phyloP scores from a whole-genome alignment of 2,888 invertebrate species.

The Smittia sp. region DNA sequence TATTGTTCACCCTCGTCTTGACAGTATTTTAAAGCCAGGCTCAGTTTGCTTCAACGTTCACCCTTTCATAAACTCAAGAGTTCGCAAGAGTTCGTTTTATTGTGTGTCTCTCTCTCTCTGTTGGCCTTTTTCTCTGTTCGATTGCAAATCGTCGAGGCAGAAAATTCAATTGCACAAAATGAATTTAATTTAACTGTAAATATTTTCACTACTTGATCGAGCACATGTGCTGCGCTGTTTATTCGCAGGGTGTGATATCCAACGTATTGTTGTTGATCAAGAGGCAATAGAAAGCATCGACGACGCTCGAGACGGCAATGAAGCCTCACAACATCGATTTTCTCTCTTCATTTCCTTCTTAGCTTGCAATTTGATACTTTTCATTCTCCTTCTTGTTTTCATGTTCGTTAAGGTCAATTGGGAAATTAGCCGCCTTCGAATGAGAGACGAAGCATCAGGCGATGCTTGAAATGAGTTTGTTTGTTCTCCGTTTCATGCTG shows the following conservation, averaged over 20 bases:
- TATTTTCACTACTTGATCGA: slow-evolving; percentile 35
- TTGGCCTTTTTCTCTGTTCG: slow-evolving; percentile 31
- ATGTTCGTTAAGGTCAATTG: slow-evolving; percentile 38
- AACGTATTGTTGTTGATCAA: slow-evolving; percentile 11
- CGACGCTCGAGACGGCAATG: not conserved
- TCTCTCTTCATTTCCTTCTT: not conserved
- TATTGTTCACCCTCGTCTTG: not conserved
- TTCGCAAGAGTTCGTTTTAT: not conserved
- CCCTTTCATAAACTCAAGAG: not conserved
- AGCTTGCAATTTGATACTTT: not conserved
- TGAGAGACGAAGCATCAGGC: not conserved
- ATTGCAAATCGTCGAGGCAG: slow-evolving; percentile 26
- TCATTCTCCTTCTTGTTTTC: not conserved
- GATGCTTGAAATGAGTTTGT: not conserved
- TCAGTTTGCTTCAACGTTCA: slow-evolving; percentile 14
- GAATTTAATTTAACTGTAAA: slow-evolving; percentile 32
- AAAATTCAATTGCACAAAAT: not conserved
- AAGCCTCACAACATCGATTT: not conserved
- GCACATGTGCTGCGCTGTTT: not conserved
- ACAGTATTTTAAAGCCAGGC: not conserved
- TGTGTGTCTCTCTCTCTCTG: not conserved
- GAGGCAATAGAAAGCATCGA: not conserved
- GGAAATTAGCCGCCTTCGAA: slow-evolving; percentile 26
- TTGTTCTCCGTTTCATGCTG: not conserved
- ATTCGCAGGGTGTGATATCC: slow-evolving; percentile 12